These are phyloP conservation scores for Rhyacichthys aspro DNA, from an alignment of 2,797 vertebrate species.

Conservation along the genomic window DNA sequence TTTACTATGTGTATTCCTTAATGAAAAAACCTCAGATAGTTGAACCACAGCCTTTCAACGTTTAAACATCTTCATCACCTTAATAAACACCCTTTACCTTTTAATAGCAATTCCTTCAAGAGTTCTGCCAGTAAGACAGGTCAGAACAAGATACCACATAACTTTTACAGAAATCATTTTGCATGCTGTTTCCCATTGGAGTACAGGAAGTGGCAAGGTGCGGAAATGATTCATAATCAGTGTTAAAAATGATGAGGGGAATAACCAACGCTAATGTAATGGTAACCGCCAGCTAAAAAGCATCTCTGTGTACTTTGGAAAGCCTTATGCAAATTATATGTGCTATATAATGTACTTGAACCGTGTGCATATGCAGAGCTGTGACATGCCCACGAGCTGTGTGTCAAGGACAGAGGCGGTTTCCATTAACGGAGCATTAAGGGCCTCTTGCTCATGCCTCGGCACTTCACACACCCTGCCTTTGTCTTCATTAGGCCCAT, in stretches of 20 bases:
- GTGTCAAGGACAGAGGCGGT: slow-evolving; percentile 38
- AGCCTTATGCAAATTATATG: slow-evolving; percentile 7
- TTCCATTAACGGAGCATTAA: slow-evolving; percentile 42
- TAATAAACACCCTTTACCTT: too few relatives aligned
- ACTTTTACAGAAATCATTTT: too few relatives aligned
- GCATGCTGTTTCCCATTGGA: too few relatives aligned
- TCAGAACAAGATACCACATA: too few relatives aligned
- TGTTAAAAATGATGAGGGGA: too few relatives aligned
- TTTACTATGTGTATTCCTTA: too few relatives aligned
- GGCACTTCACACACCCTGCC: slow-evolving; percentile 22
- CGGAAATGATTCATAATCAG: slow-evolving; percentile 21
- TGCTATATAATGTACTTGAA: neutral
- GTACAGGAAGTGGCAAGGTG: too few relatives aligned
- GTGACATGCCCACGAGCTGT: neutral
- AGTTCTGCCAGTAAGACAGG: too few relatives aligned
- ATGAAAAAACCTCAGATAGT: too few relatives aligned
- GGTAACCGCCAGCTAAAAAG: neutral
- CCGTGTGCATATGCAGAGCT: slow-evolving; percentile 1
- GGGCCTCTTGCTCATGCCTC: slow-evolving; percentile 12
- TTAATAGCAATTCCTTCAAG: too few relatives aligned
- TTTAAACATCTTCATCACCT: too few relatives aligned
- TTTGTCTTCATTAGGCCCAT: slow-evolving; percentile 58
- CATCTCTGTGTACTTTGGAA: neutral
- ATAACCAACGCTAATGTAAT: neutral
- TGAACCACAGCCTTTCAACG: too few relatives aligned